Conservation (phyloP, 2,113 vertebrate genomes). For the Lamprologus lemairii region DNA sequence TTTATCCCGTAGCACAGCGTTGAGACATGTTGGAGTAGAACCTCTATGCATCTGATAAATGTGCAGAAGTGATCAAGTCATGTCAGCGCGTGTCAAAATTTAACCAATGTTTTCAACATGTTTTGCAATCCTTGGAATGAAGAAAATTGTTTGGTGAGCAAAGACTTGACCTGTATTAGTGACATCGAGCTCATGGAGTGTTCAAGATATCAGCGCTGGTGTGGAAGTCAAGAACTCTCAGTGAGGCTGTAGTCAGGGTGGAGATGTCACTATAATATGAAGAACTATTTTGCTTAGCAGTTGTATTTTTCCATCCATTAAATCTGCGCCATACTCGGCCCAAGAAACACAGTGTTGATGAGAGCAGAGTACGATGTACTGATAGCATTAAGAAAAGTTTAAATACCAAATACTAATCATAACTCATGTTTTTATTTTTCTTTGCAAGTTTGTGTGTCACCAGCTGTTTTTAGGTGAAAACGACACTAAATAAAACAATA, state of each 20-base stretch:
- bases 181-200: rapidly evolving
- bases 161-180: not conserved
- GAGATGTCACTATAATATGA: not conserved
- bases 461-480: not conserved
- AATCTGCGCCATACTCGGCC: rapidly evolving
- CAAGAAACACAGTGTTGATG: not conserved
- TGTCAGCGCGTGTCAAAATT: rapidly evolving
- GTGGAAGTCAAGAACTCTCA: not conserved
- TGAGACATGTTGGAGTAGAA: not conserved
- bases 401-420: not conserved
- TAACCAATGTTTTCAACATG: not conserved
- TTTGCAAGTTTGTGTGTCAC: not conserved
- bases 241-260: not conserved
- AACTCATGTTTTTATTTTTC: rapidly evolving
- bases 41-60: not conserved
- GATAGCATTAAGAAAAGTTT: not conserved
- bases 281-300: not conserved
- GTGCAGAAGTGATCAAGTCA: not conserved
- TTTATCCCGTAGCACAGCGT: not conserved
- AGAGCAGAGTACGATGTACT: not conserved
- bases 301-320: not conserved
- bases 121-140: not conserved
- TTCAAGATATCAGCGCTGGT: not conserved
- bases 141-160: not conserved
- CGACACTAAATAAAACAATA: not conserved